phyloP scores from a whole-genome alignment of 53 echinoderm and acorn worm genomes.

The Henricia sp. region DNA sequence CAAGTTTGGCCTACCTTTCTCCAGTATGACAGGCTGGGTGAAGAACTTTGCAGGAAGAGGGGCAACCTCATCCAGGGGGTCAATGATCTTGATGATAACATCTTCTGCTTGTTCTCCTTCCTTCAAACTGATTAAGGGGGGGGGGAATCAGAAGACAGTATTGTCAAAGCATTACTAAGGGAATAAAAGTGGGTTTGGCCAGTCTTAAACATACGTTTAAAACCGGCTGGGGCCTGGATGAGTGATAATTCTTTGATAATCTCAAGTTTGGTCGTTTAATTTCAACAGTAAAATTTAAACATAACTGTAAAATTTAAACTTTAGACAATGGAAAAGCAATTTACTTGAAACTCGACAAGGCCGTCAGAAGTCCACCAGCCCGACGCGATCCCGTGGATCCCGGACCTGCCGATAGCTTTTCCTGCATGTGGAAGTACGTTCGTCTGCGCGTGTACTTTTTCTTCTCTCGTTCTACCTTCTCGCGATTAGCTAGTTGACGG shows the following conservation, averaged over 20 bases:
- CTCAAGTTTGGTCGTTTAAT: no score
- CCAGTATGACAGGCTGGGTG: constrained; percentile 85
- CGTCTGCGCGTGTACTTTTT: constrained; percentile 89
- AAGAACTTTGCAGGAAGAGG: constrained; percentile 79
- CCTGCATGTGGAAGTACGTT: constrained; percentile 90
- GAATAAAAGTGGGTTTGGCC: no score
- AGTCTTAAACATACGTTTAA: no score
- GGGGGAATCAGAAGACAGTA: no score
- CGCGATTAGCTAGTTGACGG: constrained; percentile 86
- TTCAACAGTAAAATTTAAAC: no score
- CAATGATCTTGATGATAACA: constrained; percentile 40
- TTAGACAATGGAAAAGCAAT: constrained; percentile 5
- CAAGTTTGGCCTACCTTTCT: constrained; percentile 94
- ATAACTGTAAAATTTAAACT: no score
- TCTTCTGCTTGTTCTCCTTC: constrained; percentile 65
- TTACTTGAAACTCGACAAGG: constrained; percentile 82
- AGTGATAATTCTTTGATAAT: no score
- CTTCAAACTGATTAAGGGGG: constrained; percentile 72
- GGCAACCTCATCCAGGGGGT: constrained; percentile 79
- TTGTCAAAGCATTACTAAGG: no score
- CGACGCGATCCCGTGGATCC: constrained; percentile 70
- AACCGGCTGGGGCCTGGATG: no score
- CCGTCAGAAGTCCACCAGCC: constrained; percentile 76
- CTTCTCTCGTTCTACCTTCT: constrained; percentile 93
- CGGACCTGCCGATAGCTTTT: constrained; percentile 80